A percentile compares a stretch with the other conserved stretches of the same genome.
Conservation (phyloP, 2,797 vertebrate genomes). For the Crocodylus rhombifer region DNA sequence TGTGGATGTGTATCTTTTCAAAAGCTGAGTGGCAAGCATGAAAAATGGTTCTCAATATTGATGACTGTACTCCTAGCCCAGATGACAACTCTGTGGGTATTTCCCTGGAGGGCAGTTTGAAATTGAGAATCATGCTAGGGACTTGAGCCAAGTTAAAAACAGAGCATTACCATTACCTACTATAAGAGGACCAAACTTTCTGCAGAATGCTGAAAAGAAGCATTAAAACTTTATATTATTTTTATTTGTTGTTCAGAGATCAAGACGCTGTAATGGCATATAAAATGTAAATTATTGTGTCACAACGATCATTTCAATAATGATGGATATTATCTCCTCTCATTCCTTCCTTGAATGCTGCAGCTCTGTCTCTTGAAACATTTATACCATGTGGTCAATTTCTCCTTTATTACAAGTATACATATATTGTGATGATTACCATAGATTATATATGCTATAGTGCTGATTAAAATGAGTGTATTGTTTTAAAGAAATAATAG, state of each 20-base stretch:
- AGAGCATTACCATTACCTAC: neutral
- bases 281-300: neutral
- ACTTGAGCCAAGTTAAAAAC: conserved; percentile 10
- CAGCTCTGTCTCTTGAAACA: neutral
- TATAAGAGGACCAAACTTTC: conserved; percentile 20
- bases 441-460: neutral
- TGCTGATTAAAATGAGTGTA: neutral
- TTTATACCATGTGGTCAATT: neutral
- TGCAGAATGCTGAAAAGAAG: conserved; percentile 19
- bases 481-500: neutral
- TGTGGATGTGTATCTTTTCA: conserved; percentile 26
- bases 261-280: neutral
- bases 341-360: neutral
- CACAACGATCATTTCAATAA: rapidly evolving
- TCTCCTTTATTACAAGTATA: neutral
- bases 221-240: conserved; percentile 18
- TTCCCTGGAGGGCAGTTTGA: conserved; percentile 43
- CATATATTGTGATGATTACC: neutral
- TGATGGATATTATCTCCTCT: neutral
- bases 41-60: conserved; percentile 37
- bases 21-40: conserved; percentile 28
- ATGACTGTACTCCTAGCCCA: conserved; percentile 4
- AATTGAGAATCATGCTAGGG: conserved; percentile 33
- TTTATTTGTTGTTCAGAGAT: neutral
- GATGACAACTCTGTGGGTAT: conserved; percentile 19